These are phyloP conservation scores for Aphelocoma coerulescens DNA, from an alignment of 2,113 vertebrate genomes.

Conservation along the genomic window DNA sequence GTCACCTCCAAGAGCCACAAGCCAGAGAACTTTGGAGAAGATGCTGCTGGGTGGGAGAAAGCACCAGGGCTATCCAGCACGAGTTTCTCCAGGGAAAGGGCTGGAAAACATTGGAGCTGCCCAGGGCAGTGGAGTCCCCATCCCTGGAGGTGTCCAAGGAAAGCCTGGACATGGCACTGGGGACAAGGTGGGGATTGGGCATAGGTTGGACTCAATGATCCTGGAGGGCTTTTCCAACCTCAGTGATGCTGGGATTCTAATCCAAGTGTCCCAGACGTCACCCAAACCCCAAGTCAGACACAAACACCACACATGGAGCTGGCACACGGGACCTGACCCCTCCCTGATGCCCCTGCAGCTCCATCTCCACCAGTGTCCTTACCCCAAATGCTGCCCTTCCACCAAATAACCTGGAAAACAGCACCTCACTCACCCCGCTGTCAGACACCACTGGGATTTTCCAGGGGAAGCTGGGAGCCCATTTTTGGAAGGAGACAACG, in stretches of 20 bases:
- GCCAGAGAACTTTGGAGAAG: neutral
- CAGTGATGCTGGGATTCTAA: neutral
- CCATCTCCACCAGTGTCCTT: neutral
- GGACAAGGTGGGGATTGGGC: neutral
- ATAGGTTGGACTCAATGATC: accelerated
- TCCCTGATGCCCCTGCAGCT: neutral
- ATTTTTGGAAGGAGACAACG: neutral
- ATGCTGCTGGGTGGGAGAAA: neutral
- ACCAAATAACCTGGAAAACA: neutral
- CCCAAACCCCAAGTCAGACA: neutral
- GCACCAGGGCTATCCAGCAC: accelerated
- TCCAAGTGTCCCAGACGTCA: neutral
- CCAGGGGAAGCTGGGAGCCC: neutral
- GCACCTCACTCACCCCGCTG: accelerated
- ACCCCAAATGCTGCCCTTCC: neutral
- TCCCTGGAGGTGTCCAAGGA: neutral
- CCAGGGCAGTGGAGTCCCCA: neutral
- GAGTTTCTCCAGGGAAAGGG: neutral
- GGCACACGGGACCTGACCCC: accelerated
- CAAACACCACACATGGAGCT: accelerated
- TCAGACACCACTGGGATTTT: accelerated
- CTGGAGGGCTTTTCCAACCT: neutral
- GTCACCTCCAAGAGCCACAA: neutral
- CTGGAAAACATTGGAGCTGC: accelerated
- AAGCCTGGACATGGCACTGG: neutral